These are phyloP conservation scores for Crossaster papposus DNA, from an alignment of 53 echinoderm and acorn worm species.

Conservation along the genomic window DNA sequence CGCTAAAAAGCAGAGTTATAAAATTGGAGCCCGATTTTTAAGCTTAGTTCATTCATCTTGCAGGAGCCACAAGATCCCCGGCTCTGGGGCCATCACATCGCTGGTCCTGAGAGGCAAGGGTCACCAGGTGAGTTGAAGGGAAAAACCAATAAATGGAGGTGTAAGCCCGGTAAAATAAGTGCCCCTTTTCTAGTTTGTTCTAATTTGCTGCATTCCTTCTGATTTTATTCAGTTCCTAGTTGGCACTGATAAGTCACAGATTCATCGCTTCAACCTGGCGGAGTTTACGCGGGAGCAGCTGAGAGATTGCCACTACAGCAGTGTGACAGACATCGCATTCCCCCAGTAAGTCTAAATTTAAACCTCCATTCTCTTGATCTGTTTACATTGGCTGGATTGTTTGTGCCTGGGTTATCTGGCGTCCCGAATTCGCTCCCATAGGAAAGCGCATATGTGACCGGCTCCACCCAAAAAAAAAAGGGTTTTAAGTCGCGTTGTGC, in stretches of 20 bases:
- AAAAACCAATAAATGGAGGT: background rate
- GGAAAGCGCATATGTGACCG: too few relatives aligned
- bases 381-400: too few relatives aligned
- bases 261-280: slow-evolving; percentile 84
- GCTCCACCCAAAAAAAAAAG: too few relatives aligned
- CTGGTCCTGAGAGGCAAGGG: slow-evolving; percentile 88
- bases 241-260: slow-evolving; percentile 78
- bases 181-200: background rate
- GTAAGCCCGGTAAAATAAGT: background rate
- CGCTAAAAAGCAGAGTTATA: too few relatives aligned
- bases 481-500: too few relatives aligned
- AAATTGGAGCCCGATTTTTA: too few relatives aligned
- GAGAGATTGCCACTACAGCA: slow-evolving; percentile 73
- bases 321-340: slow-evolving; percentile 84
- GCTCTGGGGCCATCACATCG: slow-evolving; percentile 76
- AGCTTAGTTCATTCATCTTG: background rate
- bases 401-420: too few relatives aligned
- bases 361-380: background rate
- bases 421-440: too few relatives aligned
- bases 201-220: background rate
- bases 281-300: slow-evolving; percentile 80
- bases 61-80: slow-evolving; percentile 69
- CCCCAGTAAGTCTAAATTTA: slow-evolving; percentile 75
- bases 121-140: slow-evolving; percentile 74
- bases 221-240: slow-evolving; percentile 78